Conservation (phyloP, 2,888 invertebrate species). For the Metallyticus violacea region DNA sequence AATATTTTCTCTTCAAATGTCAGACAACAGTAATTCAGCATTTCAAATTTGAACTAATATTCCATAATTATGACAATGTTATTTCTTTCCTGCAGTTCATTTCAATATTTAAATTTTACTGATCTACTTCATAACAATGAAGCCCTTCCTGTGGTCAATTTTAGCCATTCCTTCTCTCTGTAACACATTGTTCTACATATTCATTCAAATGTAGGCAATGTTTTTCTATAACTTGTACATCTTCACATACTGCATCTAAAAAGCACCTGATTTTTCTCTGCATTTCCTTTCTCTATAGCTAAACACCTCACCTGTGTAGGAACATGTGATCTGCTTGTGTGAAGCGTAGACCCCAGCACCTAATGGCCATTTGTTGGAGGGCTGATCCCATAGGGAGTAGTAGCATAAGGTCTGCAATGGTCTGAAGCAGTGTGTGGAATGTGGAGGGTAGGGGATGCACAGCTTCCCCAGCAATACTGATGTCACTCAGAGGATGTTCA, state of each 20-base stretch:
- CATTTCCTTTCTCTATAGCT: background rate
- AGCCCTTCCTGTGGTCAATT: no score
- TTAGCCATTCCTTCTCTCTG: no score
- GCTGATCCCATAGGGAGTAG: conserved; percentile 83
- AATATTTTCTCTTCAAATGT: no score
- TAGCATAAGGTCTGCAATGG: conserved; percentile 88
- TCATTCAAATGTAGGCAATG: no score
- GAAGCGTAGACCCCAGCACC: conserved; percentile 91
- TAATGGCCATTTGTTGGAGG: conserved; percentile 85
- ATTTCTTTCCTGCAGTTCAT: no score
- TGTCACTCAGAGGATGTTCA: conserved; percentile 78
- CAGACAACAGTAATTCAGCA: no score
- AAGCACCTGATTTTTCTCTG: background rate
- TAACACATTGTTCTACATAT: no score
- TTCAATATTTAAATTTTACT: no score
- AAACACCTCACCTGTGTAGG: conserved; percentile 59
- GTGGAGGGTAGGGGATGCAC: conserved; percentile 63
- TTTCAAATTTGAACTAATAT: no score
- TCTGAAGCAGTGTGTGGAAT: conserved; percentile 84
- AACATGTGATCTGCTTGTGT: conserved; percentile 87
- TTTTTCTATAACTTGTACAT: no score
- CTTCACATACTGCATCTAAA: background rate
- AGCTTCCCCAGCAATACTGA: conserved; percentile 69
- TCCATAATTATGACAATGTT: no score
- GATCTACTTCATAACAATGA: no score